A percentile compares a stretch with the other conserved stretches of the same genome.
These are phyloP conservation scores for Drosophila erecta DNA, from an alignment of 1,140 invertebrate genomes.

Conservation along the genomic window DNA sequence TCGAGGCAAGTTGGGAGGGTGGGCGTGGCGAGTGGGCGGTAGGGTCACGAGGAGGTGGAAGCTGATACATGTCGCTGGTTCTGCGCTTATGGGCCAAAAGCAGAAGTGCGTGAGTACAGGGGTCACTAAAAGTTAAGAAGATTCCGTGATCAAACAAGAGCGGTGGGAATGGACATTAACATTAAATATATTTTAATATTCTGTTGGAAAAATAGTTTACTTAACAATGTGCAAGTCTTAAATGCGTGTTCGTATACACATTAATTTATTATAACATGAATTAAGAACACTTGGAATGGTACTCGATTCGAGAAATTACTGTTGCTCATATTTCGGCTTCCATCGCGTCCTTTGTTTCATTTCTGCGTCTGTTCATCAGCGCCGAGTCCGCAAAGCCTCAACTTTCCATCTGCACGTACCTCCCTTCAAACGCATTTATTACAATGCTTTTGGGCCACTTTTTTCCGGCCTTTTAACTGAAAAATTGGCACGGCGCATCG, in stretches of 20 bases:
- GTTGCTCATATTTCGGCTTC: constrained; percentile 17
- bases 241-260: too few relatives aligned
- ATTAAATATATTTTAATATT: too few relatives aligned
- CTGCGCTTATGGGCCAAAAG: constrained; percentile 60
- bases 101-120: constrained; percentile 43
- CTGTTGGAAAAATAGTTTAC: too few relatives aligned
- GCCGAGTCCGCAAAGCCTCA: constrained; percentile 6
- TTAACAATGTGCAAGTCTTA: too few relatives aligned
- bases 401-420: constrained; percentile 1
- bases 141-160: neutral
- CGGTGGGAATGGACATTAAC: neutral
- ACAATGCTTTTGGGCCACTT: constrained; percentile 72
- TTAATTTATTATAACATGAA: neutral
- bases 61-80: constrained; percentile 21
- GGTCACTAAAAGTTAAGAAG: neutral
- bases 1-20: constrained; percentile 38
- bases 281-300: neutral
- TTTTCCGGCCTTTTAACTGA: constrained; percentile 74
- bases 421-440: constrained; percentile 75
- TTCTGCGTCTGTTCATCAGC: constrained; percentile 72
- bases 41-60: constrained; percentile 6
- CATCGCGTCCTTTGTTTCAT: constrained; percentile 37
- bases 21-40: constrained; percentile 3
- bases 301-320: neutral
- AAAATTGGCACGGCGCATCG: constrained; percentile 76